Conservation (phyloP, 2,888 invertebrate genomes). For the Napeogenes inachia region DNA sequence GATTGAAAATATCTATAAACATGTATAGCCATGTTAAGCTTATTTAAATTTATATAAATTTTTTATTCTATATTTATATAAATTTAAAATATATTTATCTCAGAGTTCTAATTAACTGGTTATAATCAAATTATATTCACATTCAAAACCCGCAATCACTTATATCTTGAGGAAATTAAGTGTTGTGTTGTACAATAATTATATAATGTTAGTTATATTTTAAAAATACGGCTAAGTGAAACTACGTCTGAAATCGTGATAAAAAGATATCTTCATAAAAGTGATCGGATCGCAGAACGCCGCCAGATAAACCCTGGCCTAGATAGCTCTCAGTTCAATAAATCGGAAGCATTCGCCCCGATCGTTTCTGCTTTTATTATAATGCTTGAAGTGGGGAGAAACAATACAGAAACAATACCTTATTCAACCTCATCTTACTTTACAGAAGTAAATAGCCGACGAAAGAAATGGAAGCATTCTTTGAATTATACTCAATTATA, state of each 20-base stretch:
- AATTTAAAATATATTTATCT: too few species aligned
- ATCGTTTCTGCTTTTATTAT: slow-evolving; percentile 4
- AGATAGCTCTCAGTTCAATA: slow-evolving; percentile 7
- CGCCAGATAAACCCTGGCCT: slow-evolving; percentile 13
- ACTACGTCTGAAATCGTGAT: not conserved
- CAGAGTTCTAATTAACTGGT: too few species aligned
- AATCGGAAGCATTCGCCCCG: slow-evolving; percentile 7
- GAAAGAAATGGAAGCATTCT: not conserved
- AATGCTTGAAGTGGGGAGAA: slow-evolving; percentile 1
- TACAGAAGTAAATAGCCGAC: not conserved
- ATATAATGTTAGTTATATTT: not conserved
- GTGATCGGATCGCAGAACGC: not conserved
- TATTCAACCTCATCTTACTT: not conserved
- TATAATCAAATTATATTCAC: too few species aligned
- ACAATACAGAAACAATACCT: slow-evolving; percentile 2
- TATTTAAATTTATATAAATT: too few species aligned
- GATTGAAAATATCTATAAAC: too few species aligned
- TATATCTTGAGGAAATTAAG: too few species aligned
- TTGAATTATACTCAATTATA: not conserved
- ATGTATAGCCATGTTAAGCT: too few species aligned
- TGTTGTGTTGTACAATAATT: too few species aligned
- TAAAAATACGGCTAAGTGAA: not conserved
- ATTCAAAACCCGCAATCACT: too few species aligned
- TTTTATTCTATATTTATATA: too few species aligned
- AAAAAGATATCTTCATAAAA: slow-evolving; percentile 7